phyloP scores from a whole-genome alignment of 2,888 invertebrate genomes.

The Laothoe populi region DNA sequence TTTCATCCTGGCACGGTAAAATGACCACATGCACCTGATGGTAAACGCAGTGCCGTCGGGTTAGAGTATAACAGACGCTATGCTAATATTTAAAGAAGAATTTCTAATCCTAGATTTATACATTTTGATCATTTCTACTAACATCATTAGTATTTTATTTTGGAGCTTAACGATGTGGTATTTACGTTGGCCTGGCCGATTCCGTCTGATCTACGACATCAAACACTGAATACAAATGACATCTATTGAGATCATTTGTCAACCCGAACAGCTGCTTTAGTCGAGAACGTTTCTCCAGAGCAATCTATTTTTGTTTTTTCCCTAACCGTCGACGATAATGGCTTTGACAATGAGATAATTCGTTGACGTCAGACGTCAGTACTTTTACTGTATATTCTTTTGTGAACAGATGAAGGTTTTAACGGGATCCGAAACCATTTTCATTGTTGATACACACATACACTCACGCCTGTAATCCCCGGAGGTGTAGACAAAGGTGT shows the following conservation, averaged over 20 bases:
- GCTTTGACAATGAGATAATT: conserved; percentile 18
- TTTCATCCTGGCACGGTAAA: too few relatives aligned
- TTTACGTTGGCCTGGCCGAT: too few relatives aligned
- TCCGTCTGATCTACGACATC: conserved; percentile 1
- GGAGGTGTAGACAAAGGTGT: too few relatives aligned
- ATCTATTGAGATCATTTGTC: conserved; percentile 20
- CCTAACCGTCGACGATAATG: not conserved
- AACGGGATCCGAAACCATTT: not conserved
- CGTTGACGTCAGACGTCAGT: not conserved
- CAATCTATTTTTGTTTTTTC: conserved; percentile 21
- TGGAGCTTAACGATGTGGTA: not conserved
- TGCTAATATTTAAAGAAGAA: too few relatives aligned
- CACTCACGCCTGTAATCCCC: too few relatives aligned
- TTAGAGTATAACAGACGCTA: too few relatives aligned
- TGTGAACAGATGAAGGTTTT: not conserved
- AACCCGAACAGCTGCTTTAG: conserved; percentile 9
- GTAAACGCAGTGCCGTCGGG: too few relatives aligned
- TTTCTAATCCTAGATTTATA: too few relatives aligned
- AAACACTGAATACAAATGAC: not conserved
- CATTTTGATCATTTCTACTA: too few relatives aligned
- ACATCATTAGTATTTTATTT: not conserved
- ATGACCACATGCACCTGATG: too few relatives aligned
- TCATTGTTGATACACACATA: too few relatives aligned
- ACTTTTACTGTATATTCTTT: not conserved
- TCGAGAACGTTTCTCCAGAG: conserved; percentile 7